Conservation (phyloP, 2,797 vertebrate species). For the Sarcophilus harrisii region DNA sequence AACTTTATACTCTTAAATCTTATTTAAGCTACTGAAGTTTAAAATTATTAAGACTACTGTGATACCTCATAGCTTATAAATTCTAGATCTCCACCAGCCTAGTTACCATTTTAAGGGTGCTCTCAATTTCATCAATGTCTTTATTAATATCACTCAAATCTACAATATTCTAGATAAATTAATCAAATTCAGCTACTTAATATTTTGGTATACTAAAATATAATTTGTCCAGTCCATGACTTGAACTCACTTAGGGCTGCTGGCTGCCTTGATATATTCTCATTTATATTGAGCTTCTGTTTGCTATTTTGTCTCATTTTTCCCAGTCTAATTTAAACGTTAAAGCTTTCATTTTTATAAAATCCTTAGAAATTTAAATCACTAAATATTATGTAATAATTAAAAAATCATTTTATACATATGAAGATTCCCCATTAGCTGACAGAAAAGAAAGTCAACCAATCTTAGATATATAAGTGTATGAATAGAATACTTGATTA, state of each 20-base stretch:
- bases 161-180: neutral
- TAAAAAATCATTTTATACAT: constrained; percentile 21
- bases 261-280: neutral
- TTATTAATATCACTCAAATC: neutral
- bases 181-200: neutral
- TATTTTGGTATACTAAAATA: neutral
- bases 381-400: constrained; percentile 9
- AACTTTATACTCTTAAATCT: neutral
- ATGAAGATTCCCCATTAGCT: constrained; percentile 37
- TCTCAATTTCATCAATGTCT: neutral
- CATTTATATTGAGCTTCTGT: neutral
- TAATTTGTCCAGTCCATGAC: neutral
- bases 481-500: constrained; percentile 17
- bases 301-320: neutral
- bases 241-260: neutral
- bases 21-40: neutral
- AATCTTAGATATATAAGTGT: constrained; percentile 10
- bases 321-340: neutral
- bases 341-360: neutral
- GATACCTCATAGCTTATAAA: neutral
- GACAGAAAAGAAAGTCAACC: constrained; percentile 36
- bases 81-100: neutral
- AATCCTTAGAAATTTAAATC: neutral
- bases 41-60: neutral
- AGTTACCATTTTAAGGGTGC: neutral